Base-by-base conservation (phyloP, 2,888 invertebrate species). In the Tuta absoluta region DNA sequence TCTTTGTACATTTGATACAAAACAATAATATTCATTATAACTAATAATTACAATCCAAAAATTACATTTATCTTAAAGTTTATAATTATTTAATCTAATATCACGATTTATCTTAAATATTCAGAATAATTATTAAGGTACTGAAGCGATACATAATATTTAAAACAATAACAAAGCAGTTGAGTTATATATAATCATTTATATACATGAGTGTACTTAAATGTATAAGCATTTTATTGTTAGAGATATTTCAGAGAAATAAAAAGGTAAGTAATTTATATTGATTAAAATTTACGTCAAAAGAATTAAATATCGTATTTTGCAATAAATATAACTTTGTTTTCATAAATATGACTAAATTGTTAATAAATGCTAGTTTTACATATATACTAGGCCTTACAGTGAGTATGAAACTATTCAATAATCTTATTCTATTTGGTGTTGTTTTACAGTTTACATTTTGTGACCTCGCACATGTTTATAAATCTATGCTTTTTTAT, bases 11-110 rank as follows among this genome's bases (percentile, higher is more conserved):
- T 75, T 85, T 91, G 90, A 89, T 91, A 91, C 90, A 91, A 91
- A 91, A 91, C 91, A 91, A 91, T 90, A 89, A 87, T 87, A 85
- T 86, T 84, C 84, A 81, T 89, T 89, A 89, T 71, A 74, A 81
- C 89, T 90, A 90, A 87, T 91, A 91, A 91, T 91, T 91, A 91
- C 91, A 91, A 87, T 89, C 86, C 87, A 88, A 91, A 90, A 90
- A 89, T 90, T 91, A 91, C 88, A 90, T 87, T 86, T 87, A 87
- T 87, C 88, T 87, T 84, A 81, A 86, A 87, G 84, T 90, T 89
- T 85, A 88, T 86, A 86, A 88, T 88, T 86, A 85, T 88, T 91
- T 87, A 82, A 86, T 86, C 91, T 91, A 91, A 86, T 91, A 91
- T 91, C 91, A 91, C 91, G 90, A 91, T 91, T 91, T 91, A 91